Percentiles rank a stretch among this genome's conserved stretches.
phyloP scores from a whole-genome alignment of 2,113 vertebrate genomes.

The Pavo muticus region DNA sequence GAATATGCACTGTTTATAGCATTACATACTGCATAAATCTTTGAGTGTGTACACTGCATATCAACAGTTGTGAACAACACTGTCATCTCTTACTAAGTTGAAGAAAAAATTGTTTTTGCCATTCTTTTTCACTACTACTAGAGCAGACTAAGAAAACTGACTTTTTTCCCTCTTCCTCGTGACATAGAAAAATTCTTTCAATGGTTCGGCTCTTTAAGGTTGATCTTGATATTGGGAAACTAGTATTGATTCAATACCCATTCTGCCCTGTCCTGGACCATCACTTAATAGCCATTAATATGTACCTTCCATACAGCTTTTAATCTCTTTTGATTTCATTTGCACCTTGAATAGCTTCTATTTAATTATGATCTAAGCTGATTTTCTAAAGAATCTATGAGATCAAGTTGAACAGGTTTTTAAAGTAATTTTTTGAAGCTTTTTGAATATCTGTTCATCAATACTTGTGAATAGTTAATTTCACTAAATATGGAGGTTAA shows the following conservation, averaged over 20 bases:
- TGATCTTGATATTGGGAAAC: neutral
- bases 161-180: neutral
- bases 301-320: neutral
- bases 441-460: neutral
- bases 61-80: neutral
- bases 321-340: neutral
- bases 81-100: neutral
- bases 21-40: neutral
- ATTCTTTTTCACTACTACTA: neutral
- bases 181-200: neutral
- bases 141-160: neutral
- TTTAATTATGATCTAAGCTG: neutral
- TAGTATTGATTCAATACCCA: neutral
- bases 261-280: neutral
- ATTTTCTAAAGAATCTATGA: neutral
- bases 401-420: neutral
- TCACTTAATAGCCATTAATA: neutral
- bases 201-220: neutral
- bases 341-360: neutral
- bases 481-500: neutral
- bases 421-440: neutral
- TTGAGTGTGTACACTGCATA: neutral
- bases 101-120: neutral
- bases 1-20: no score
- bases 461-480: neutral